Conservation (phyloP, 2,113 vertebrate genomes). For the Nesoenas mayeri region DNA sequence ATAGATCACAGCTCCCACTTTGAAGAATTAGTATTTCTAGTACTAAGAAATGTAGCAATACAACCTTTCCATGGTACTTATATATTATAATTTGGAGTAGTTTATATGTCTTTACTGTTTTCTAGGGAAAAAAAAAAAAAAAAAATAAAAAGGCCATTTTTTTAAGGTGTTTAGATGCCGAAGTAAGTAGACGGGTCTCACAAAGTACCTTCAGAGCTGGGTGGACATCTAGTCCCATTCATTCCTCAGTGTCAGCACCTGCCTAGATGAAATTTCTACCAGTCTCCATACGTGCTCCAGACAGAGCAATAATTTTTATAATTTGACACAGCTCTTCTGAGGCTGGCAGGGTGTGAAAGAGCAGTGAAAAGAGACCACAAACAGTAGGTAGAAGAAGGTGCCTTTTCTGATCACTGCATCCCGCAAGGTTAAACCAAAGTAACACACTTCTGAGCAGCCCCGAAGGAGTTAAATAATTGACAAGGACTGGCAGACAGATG, state of each 20-base stretch:
- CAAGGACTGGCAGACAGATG: not conserved
- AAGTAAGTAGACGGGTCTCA: not conserved
- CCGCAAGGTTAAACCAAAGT: not conserved
- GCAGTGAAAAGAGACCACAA: not conserved
- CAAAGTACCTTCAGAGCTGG: not conserved
- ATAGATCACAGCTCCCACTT: not conserved
- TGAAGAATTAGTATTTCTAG: not conserved
- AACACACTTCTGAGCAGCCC: not conserved
- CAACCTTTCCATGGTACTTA: not conserved
- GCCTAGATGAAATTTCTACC: not conserved
- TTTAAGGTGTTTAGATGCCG: not conserved
- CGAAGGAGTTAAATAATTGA: conserved; percentile 18
- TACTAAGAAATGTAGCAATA: not conserved
- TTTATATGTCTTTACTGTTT: not conserved
- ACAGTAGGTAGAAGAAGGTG: not conserved
- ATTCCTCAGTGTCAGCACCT: not conserved
- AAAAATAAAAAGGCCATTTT: not conserved
- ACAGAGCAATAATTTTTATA: not conserved
- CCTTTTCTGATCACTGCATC: not conserved
- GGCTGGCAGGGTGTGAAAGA: not conserved
- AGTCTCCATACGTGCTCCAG: not conserved
- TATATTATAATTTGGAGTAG: fast-evolving
- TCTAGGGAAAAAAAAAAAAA: not conserved
- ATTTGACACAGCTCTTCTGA: not conserved
- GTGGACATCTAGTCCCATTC: not conserved